Evolutionary conservation across 2,797 vertebrate genomes (phyloP).

Genomic region (Chrysocyon brachyurus): DNA sequence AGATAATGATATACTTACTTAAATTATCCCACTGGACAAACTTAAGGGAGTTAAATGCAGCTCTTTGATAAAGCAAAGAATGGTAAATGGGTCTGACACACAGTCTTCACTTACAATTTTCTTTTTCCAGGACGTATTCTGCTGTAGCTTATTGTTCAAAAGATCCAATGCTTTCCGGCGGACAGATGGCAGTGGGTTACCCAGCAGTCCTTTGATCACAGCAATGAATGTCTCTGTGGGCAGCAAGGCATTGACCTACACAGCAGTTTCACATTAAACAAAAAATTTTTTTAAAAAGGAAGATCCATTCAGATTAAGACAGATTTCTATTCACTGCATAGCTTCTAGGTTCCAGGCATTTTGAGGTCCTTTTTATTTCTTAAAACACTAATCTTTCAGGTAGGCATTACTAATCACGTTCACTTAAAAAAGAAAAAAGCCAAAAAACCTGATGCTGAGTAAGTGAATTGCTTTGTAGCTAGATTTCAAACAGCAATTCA

Average conservation of each 20-base stretch:
- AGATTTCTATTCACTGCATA: neutral
- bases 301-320: neutral
- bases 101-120: slow-evolving; percentile 88
- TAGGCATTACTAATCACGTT: neutral
- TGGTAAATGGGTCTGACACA: fast-evolving
- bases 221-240: slow-evolving; percentile 95
- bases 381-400: neutral
- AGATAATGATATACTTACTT: neutral
- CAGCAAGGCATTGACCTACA: slow-evolving; percentile 95
- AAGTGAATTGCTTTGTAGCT: neutral
- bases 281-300: neutral
- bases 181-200: slow-evolving; percentile 93
- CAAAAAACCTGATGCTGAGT: neutral
- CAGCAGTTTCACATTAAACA: slow-evolving; percentile 42
- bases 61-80: neutral
- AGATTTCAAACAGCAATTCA: neutral
- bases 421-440: neutral
- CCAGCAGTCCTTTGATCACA: slow-evolving; percentile 94
- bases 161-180: slow-evolving; percentile 98
- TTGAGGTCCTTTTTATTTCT: neutral
- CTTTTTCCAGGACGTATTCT: slow-evolving; percentile 90
- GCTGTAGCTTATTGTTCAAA: slow-evolving; percentile 96
- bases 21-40: neutral
- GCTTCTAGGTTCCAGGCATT: neutral
- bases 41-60: neutral